These are phyloP conservation scores for Lithobates pipiens DNA, from an alignment of 2,797 vertebrate species.

Conservation along the genomic window DNA sequence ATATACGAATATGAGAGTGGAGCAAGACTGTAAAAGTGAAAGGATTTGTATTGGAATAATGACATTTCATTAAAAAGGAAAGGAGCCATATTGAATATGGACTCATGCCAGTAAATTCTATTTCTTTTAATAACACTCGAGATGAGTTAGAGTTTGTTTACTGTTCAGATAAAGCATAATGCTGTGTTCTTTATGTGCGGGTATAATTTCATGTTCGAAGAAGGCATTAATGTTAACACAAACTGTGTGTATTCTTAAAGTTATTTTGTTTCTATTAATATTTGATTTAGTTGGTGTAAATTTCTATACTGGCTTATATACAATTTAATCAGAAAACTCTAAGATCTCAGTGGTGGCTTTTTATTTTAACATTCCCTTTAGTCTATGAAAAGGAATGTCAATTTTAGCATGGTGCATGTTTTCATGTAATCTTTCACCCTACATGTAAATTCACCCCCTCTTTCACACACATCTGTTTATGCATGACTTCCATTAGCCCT, in stretches of 20 bases:
- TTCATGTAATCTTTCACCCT: neutral
- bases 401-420: neutral
- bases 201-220: constrained; percentile 77
- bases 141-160: constrained; percentile 81
- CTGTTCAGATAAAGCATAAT: constrained; percentile 78
- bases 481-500: too few species aligned
- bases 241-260: constrained; percentile 66
- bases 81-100: constrained; percentile 81
- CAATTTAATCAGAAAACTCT: neutral
- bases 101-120: constrained; percentile 83
- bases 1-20: constrained; percentile 82
- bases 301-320: constrained; percentile 12
- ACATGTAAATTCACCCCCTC: neutral
- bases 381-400: neutral
- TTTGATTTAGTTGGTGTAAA: constrained; percentile 11
- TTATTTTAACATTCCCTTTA: neutral
- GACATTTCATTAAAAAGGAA: constrained; percentile 90
- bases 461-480: too few species aligned
- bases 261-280: constrained; percentile 66
- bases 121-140: constrained; percentile 86
- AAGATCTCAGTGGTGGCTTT: neutral
- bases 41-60: constrained; percentile 91
- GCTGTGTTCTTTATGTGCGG: constrained; percentile 70
- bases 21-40: constrained; percentile 80
- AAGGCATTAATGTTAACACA: constrained; percentile 74